Conservation (phyloP, 2,113 vertebrate genomes). For the Apistogramma diplotaenia region DNA sequence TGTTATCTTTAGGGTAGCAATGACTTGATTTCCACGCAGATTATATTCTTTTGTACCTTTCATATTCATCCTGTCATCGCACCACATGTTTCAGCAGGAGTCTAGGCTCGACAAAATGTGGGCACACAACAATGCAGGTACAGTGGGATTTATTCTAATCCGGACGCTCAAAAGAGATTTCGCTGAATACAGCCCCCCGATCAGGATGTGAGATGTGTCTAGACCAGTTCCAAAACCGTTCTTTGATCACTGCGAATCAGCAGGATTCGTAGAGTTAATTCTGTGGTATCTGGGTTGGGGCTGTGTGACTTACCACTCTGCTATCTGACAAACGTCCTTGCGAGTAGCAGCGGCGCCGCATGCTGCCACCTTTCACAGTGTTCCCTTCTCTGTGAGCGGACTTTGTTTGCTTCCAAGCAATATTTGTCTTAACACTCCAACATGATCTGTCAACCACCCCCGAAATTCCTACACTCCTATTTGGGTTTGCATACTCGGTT, state of each 20-base stretch:
- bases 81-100: constrained; percentile 17
- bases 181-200: background rate
- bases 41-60: background rate
- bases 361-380: constrained; percentile 3
- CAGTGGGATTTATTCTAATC: constrained; percentile 32
- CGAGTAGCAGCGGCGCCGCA: background rate
- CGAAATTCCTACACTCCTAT: constrained; percentile 37
- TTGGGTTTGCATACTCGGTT: constrained; percentile 8
- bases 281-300: background rate
- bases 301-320: background rate
- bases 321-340: background rate
- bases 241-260: background rate
- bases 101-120: background rate
- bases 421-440: constrained; percentile 42
- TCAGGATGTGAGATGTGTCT: constrained; percentile 27
- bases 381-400: background rate
- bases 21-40: background rate
- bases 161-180: constrained; percentile 14
- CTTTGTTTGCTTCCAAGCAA: background rate
- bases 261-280: background rate
- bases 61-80: background rate
- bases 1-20: background rate
- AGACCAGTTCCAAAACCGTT: background rate
- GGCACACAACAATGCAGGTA: constrained; percentile 6
- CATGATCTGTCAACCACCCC: constrained; percentile 24